Percentiles rank a stretch among this genome's conserved stretches.
These are phyloP conservation scores for Eupsilia transversa DNA, from an alignment of 2,888 invertebrate genomes.

Conservation along the genomic window DNA sequence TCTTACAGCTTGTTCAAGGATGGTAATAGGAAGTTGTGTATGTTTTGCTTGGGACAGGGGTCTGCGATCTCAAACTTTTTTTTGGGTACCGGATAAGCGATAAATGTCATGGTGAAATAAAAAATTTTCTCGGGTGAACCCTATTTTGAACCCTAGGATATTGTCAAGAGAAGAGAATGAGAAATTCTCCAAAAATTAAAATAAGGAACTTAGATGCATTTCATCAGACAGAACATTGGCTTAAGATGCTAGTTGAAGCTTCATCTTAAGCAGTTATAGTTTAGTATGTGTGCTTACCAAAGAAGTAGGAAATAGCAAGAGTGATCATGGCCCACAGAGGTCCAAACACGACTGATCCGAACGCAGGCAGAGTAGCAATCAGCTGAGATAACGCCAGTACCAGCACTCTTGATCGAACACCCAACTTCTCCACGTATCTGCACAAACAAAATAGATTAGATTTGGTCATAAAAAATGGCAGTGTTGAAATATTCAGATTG, in stretches of 20 bases:
- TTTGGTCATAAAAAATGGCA: background rate
- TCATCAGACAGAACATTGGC: background rate
- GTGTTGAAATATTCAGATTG: constrained; percentile 33
- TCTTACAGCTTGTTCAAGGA: background rate
- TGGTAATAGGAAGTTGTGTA: background rate
- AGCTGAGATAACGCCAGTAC: constrained; percentile 95
- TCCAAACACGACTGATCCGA: constrained; percentile 95
- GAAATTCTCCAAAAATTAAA: background rate
- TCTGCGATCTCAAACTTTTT: background rate
- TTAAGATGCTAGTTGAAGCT: background rate
- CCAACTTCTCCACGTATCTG: constrained; percentile 95
- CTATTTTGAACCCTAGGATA: background rate
- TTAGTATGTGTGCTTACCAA: constrained; percentile 90
- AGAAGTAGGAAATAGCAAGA: constrained; percentile 96
- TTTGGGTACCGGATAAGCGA: background rate
- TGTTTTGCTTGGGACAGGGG: background rate
- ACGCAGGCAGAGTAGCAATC: constrained; percentile 95
- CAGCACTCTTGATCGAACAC: constrained; percentile 94
- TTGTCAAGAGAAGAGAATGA: background rate
- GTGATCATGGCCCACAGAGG: constrained; percentile 97
- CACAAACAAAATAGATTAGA: constrained; percentile 21
- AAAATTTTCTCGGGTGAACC: background rate
- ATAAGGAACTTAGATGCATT: background rate
- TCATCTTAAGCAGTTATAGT: background rate
- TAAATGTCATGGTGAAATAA: background rate